Conservation (phyloP, 2,797 vertebrate genomes). For the Onychomys arenicola region DNA sequence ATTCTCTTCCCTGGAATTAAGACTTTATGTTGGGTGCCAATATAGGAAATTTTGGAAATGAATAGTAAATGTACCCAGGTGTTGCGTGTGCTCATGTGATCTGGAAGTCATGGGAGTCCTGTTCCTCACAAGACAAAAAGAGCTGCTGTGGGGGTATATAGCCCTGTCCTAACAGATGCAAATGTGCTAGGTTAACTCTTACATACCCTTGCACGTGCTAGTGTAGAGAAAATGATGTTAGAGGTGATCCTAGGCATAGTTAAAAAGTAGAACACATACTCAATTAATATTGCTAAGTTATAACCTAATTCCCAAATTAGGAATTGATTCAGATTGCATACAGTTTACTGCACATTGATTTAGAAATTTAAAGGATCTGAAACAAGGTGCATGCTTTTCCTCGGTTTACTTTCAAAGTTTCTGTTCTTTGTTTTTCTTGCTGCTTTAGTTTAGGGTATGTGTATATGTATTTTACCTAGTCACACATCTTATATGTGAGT, state of each 20-base stretch:
- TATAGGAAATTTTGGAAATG: slow-evolving; percentile 69
- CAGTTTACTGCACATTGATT: slow-evolving; percentile 56
- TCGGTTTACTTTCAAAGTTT: slow-evolving; percentile 21
- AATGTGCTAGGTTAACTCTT: not conserved
- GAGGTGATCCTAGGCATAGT: slow-evolving; percentile 12
- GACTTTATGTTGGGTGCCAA: slow-evolving; percentile 68
- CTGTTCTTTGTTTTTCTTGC: slow-evolving; percentile 50
- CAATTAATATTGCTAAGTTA: slow-evolving; percentile 49
- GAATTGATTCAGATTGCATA: slow-evolving; percentile 37
- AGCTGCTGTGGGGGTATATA: not conserved
- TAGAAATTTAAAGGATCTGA: slow-evolving; percentile 42
- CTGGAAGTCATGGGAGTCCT: not conserved
- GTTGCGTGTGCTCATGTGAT: not conserved
- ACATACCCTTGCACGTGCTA: not conserved
- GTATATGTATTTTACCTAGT: not conserved
- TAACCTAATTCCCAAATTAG: slow-evolving; percentile 56
- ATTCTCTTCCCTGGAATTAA: slow-evolving; percentile 72
- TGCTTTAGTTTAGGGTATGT: slow-evolving; percentile 17
- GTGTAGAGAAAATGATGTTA: not conserved
- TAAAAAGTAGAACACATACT: slow-evolving; percentile 10
- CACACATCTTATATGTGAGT: not conserved
- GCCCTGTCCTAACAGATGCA: no score
- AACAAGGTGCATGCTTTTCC: not conserved
- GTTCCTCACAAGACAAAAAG: not conserved
- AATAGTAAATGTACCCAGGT: not conserved